These are phyloP conservation scores for Cephalopterus ornatus DNA, from an alignment of 2,113 vertebrate species.

Conservation along the genomic window DNA sequence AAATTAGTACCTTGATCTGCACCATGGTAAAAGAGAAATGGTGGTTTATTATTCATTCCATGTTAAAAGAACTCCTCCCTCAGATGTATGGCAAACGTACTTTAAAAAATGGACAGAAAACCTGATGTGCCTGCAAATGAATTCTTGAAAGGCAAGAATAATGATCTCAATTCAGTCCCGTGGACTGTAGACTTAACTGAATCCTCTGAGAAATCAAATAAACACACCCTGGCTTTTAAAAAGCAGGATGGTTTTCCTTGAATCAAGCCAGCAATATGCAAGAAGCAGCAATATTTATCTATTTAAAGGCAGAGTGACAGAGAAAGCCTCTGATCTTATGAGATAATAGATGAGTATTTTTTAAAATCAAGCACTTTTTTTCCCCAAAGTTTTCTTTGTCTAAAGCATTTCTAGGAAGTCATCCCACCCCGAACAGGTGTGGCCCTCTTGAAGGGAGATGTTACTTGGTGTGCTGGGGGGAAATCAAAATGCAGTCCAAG, in stretches of 20 bases:
- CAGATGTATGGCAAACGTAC: neutral
- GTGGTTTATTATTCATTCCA: neutral
- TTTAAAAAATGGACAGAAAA: neutral
- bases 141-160: neutral
- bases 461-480: neutral
- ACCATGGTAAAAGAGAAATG: neutral
- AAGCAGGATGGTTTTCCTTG: neutral
- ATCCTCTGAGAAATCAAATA: conserved; percentile 36
- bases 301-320: neutral
- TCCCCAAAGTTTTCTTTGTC: neutral
- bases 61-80: neutral
- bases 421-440: neutral
- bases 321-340: neutral
- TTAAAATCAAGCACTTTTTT: neutral
- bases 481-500: neutral
- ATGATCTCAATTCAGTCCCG: neutral
- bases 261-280: neutral
- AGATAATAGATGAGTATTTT: neutral
- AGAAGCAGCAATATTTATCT: neutral
- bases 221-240: neutral
- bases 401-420: neutral
- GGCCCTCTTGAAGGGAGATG: neutral
- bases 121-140: neutral
- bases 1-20: neutral
- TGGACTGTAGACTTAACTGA: neutral